Conservation (phyloP, 2,888 invertebrate genomes). For the Lochmaea capreae region DNA sequence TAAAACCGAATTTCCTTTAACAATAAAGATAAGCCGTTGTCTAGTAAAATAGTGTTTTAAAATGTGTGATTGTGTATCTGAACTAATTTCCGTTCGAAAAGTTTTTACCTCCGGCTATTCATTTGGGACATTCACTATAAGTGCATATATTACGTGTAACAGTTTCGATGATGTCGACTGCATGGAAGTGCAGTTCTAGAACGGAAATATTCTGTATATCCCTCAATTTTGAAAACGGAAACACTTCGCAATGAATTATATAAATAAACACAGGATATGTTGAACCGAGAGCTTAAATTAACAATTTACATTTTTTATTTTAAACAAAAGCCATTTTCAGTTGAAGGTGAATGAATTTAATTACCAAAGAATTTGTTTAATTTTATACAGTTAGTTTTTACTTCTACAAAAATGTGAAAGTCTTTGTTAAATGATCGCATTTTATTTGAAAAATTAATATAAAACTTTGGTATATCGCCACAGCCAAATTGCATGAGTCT, state of each 20-base stretch:
- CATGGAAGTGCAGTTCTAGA: constrained; percentile 25
- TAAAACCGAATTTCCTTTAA: constrained; percentile 13
- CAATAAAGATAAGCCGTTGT: constrained; percentile 11
- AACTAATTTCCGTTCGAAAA: constrained; percentile 15
- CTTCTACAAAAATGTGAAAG: not conserved
- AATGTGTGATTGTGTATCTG: constrained; percentile 2
- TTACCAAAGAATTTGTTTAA: not conserved
- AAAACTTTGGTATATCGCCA: too few relatives aligned
- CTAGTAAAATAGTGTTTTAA: constrained; percentile 1
- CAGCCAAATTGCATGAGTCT: too few relatives aligned
- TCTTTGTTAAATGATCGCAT: not conserved
- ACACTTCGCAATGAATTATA: constrained; percentile 49
- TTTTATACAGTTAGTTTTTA: not conserved
- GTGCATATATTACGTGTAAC: not conserved
- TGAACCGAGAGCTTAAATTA: constrained; percentile 17
- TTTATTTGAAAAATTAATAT: too few relatives aligned
- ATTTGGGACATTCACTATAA: constrained; percentile 13
- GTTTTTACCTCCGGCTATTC: constrained; percentile 15
- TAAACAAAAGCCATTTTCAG: constrained; percentile 3
- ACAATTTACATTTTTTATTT: constrained; percentile 12
- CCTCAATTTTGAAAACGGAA: constrained; percentile 35
- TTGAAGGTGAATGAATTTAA: not conserved
- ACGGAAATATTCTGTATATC: constrained; percentile 34
- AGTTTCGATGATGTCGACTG: constrained; percentile 12
- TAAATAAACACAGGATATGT: constrained; percentile 56